phyloP scores from a whole-genome alignment of 2,888 invertebrate species.

The Galeopsomyia nigrocyanea region DNA sequence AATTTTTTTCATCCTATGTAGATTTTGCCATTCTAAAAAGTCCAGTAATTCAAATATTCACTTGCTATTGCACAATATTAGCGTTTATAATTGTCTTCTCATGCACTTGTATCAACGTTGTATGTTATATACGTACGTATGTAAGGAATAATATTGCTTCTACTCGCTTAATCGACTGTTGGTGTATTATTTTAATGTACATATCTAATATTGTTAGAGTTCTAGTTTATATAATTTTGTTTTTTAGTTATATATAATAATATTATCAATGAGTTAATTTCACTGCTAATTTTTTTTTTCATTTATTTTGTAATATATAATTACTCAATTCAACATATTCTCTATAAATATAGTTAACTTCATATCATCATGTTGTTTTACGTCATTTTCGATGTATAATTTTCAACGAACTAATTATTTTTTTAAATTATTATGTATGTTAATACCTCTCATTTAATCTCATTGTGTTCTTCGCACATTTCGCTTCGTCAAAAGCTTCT shows the following conservation, averaged over 20 bases:
- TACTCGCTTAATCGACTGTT: slow-evolving; percentile 50
- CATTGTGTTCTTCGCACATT: slow-evolving; percentile 38
- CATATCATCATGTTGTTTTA: slow-evolving; percentile 50
- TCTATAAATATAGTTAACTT: slow-evolving; percentile 68
- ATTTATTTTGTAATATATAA: slow-evolving; percentile 35
- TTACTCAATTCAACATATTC: slow-evolving; percentile 58
- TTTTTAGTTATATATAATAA: slow-evolving; percentile 48
- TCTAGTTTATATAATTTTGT: slow-evolving; percentile 44
- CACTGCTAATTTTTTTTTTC: slow-evolving; percentile 32
- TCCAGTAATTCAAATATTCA: too few relatives aligned
- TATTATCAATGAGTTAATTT: slow-evolving; percentile 48
- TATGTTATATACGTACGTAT: slow-evolving; percentile 34
- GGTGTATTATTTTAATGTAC: slow-evolving; percentile 37
- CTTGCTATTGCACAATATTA: slow-evolving; percentile 33
- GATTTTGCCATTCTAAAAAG: too few relatives aligned
- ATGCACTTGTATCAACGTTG: slow-evolving; percentile 27
- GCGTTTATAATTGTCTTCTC: slow-evolving; percentile 45
- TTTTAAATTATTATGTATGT: not conserved
- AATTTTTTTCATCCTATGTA: too few relatives aligned
- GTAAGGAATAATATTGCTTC: slow-evolving; percentile 54
- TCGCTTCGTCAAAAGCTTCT: slow-evolving; percentile 36
- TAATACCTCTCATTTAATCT: not conserved
- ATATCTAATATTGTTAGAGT: slow-evolving; percentile 33
- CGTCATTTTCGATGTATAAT: not conserved
- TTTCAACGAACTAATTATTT: not conserved